Evolutionary conservation across 53 echinoderm and acorn worm genomes (phyloP).

Genomic region (Echinarachnius parma): DNA sequence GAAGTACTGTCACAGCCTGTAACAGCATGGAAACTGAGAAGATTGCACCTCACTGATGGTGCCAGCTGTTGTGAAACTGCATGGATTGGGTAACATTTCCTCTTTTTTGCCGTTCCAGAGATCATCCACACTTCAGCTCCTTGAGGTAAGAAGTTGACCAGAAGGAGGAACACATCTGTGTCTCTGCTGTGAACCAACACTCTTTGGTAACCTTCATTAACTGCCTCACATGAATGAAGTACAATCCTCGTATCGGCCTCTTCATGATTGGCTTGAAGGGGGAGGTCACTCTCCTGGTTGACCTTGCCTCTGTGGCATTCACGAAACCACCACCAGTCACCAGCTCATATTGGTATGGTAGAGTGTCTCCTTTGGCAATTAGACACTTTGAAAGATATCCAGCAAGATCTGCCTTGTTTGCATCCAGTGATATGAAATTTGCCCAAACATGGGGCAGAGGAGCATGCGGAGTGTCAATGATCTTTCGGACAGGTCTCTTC

Average conservation of each 20-base stretch:
- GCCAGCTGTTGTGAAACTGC: not conserved
- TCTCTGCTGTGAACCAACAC: not conserved
- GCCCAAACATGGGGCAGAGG: constrained; percentile 4
- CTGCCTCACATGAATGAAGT: constrained; percentile 25
- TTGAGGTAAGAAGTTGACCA: not conserved
- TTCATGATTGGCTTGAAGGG: constrained; percentile 23
- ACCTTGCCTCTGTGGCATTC: constrained; percentile 3
- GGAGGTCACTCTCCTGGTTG: constrained; percentile 4
- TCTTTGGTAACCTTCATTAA: constrained; percentile 1
- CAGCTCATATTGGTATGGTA: constrained; percentile 11
- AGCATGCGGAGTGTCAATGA: constrained; percentile 8
- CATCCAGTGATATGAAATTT: not conserved
- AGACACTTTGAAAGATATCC: not conserved
- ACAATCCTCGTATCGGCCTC: constrained; percentile 34
- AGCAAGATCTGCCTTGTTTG: constrained; percentile 28
- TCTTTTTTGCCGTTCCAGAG: constrained; percentile 42
- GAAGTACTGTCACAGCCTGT: constrained; percentile 18
- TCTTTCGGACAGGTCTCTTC: constrained; percentile 19
- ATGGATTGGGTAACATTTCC: constrained; percentile 29
- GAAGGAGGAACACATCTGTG: constrained; percentile 1
- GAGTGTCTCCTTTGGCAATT: not conserved
- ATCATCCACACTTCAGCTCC: constrained; percentile 19
- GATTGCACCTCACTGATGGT: not conserved
- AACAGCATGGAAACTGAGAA: constrained; percentile 20
- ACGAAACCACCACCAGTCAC: constrained; percentile 26